Conservation (phyloP, 30 jellyfish, hydroid and myxozoan species). For the Chrysaora quinquecirrha region DNA sequence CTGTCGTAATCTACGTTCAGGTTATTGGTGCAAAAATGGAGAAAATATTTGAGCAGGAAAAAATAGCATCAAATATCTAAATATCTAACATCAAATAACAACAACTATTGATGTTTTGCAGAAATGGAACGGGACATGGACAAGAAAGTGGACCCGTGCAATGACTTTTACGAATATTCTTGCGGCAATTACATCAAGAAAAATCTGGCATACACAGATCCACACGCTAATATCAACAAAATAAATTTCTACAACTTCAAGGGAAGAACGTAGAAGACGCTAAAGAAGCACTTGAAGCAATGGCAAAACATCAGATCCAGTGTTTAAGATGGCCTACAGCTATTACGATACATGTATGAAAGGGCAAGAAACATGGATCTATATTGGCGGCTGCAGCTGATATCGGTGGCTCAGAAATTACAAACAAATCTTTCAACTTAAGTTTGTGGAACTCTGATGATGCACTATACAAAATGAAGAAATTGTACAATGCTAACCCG, state of each 20-base stretch:
- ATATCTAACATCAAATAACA: no score
- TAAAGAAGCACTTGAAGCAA: neutral
- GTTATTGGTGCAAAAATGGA: no score
- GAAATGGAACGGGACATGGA: constrained; percentile 7
- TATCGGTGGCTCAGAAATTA: neutral
- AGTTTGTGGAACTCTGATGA: neutral
- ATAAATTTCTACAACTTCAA: neutral
- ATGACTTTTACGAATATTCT: constrained; percentile 12
- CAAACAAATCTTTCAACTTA: neutral
- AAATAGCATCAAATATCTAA: no score
- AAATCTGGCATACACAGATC: neutral
- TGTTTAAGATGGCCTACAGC: constrained; percentile 10
- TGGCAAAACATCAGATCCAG: constrained; percentile 21
- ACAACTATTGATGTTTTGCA: neutral
- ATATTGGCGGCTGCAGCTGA: constrained; percentile 3
- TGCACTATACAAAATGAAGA: constrained; percentile 8
- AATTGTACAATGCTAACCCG: neutral
- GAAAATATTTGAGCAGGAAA: no score
- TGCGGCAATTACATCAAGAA: constrained; percentile 17
- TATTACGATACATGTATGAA: constrained; percentile 13
- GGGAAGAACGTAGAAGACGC: neutral
- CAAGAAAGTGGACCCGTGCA: neutral
- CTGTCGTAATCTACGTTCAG: no score
- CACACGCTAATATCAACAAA: neutral
- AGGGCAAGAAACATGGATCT: neutral